phyloP scores from a whole-genome alignment of 2,888 invertebrate species.

The Augochlorella aurata region DNA sequence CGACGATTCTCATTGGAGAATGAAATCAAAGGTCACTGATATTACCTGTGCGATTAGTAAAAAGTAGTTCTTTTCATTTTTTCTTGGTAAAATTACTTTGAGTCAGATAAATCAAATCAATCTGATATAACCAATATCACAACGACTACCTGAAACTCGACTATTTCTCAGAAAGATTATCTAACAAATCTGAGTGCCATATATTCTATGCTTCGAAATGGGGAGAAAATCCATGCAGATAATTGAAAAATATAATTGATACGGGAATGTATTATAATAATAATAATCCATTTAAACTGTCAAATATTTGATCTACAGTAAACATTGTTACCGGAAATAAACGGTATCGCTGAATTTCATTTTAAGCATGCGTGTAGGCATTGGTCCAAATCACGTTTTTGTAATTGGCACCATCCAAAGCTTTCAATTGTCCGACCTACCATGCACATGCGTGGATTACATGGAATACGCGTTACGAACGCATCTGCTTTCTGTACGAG shows the following conservation, averaged over 20 bases:
- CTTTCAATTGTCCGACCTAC: conserved; percentile 38
- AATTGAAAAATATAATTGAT: neutral
- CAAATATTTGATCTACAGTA: neutral
- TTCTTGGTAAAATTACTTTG: neutral
- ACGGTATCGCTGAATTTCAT: conserved; percentile 12
- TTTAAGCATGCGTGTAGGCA: conserved; percentile 41
- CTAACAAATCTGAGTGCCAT: conserved; percentile 7
- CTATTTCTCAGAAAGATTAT: neutral
- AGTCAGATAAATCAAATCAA: neutral
- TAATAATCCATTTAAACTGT: neutral
- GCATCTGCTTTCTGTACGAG: conserved; percentile 23
- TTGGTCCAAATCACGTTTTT: conserved; percentile 40
- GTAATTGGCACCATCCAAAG: conserved; percentile 43
- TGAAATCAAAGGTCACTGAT: neutral
- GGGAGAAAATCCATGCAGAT: too few relatives aligned
- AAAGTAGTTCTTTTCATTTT: neutral
- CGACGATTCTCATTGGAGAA: neutral
- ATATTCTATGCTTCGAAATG: neutral
- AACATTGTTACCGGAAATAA: neutral
- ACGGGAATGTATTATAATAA: too few relatives aligned
- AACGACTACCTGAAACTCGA: neutral
- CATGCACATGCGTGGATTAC: conserved; percentile 32
- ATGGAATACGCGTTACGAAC: conserved; percentile 16
- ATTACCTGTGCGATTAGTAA: neutral
- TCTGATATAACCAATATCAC: neutral